Percentiles rank a stretch among this genome's conserved stretches.
Conservation (phyloP, 2,888 invertebrate species). For the Stenchaetothrips biformis region DNA sequence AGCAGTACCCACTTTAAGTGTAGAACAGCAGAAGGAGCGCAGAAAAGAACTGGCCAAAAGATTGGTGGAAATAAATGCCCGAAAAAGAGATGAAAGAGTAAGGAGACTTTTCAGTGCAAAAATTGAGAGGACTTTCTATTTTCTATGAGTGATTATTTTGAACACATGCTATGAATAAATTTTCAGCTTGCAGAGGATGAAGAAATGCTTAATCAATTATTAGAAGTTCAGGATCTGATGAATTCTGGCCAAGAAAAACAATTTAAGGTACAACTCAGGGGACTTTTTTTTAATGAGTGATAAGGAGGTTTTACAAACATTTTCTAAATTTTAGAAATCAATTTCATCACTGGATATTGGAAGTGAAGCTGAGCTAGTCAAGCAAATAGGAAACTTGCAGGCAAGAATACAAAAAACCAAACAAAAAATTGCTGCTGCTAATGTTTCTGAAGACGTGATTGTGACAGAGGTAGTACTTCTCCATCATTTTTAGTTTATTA, state of each 20-base stretch:
- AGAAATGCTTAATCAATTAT: constrained; percentile 71
- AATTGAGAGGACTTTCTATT: background rate
- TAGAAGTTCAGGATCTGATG: constrained; percentile 68
- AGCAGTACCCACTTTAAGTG: constrained; percentile 55
- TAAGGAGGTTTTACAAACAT: constrained; percentile 28
- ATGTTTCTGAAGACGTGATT: constrained; percentile 58
- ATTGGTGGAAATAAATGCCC: constrained; percentile 82
- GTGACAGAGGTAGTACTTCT: constrained; percentile 38
- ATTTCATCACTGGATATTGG: constrained; percentile 70
- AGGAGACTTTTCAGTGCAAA: constrained; percentile 29
- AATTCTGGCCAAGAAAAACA: constrained; percentile 71
- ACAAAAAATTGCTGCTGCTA: constrained; percentile 67
- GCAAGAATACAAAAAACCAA: constrained; percentile 70
- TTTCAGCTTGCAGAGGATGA: constrained; percentile 75
- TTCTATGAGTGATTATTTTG: constrained; percentile 3
- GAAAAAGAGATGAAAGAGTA: constrained; percentile 77
- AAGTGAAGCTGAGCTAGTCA: constrained; percentile 73
- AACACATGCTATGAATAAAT: constrained; percentile 16
- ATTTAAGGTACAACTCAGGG: constrained; percentile 46
- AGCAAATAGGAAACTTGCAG: constrained; percentile 64
- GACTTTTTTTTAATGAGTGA: background rate
- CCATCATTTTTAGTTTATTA: background rate
- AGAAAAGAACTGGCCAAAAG: constrained; percentile 79
- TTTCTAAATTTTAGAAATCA: constrained; percentile 53
- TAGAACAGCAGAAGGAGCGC: constrained; percentile 81